These are phyloP conservation scores for Lycophotia porphyrea DNA, from an alignment of 2,888 invertebrate genomes.

Conservation along the genomic window DNA sequence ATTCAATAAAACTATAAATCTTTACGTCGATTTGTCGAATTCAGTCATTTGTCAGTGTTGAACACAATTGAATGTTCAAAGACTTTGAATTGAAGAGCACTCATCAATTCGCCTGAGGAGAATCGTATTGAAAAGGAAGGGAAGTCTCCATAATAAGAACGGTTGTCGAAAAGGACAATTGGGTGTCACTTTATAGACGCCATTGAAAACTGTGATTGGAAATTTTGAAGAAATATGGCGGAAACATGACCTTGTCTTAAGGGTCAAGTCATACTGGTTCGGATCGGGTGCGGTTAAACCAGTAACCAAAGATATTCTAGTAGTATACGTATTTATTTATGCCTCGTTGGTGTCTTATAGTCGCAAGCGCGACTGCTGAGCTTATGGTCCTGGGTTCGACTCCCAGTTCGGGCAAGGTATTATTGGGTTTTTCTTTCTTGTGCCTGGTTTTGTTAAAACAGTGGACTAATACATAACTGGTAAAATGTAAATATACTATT, in stretches of 20 bases:
- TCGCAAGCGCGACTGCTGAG: background rate
- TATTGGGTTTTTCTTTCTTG: background rate
- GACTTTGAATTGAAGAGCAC: conserved; percentile 46
- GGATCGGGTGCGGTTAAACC: background rate
- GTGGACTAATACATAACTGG: no score
- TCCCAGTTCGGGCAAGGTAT: background rate
- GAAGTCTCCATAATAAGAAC: conserved; percentile 4
- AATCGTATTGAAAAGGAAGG: conserved; percentile 22
- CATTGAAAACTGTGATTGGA: conserved; percentile 38
- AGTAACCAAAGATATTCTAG: background rate
- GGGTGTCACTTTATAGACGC: conserved; percentile 29
- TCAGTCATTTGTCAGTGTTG: conserved; percentile 55
- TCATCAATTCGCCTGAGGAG: conserved; percentile 38
- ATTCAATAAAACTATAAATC: conserved; percentile 49
- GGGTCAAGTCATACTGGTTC: background rate
- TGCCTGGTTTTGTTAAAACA: no score
- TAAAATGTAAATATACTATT: no score
- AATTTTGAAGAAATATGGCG: conserved; percentile 25
- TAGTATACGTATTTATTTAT: background rate
- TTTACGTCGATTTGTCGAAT: conserved; percentile 41
- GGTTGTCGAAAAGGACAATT: conserved; percentile 37
- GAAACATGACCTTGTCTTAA: conserved; percentile 7
- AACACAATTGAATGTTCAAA: conserved; percentile 53
- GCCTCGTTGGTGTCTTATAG: background rate
- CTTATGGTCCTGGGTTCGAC: background rate